phyloP scores from a whole-genome alignment of 2,113 vertebrate species.

The Macquaria australasica region DNA sequence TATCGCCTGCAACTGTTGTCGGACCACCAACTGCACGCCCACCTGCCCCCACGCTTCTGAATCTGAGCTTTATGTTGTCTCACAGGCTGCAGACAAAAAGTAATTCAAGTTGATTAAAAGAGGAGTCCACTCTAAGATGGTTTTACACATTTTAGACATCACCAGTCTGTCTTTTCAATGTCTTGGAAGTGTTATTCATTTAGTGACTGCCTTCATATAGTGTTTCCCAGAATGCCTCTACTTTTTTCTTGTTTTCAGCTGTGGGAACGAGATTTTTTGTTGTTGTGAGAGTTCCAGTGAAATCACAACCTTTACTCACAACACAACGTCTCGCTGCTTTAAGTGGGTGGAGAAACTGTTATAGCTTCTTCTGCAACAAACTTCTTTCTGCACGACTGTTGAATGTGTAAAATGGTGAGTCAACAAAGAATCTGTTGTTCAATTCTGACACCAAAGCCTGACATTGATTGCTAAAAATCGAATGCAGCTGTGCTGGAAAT shows the following conservation, averaged over 20 bases:
- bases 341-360: conserved; percentile 15
- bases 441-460: neutral
- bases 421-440: conserved; percentile 8
- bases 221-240: neutral
- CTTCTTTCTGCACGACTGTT: neutral
- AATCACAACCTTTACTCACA: neutral
- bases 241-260: conserved; percentile 9
- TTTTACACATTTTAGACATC: conserved; percentile 11
- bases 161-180: neutral
- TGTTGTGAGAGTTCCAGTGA: neutral
- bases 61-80: conserved; percentile 4
- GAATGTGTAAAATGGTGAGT: conserved; percentile 11
- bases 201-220: neutral
- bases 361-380: neutral
- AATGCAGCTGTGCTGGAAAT: conserved; percentile 6
- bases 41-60: conserved; percentile 63
- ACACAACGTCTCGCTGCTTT: neutral
- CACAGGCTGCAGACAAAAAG: neutral
- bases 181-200: neutral
- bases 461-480: neutral
- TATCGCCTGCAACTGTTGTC: conserved; percentile 66
- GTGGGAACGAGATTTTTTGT: neutral
- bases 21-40: conserved; percentile 72
- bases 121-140: neutral
- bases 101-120: conserved; percentile 20